A percentile compares a stretch with the other conserved stretches of the same genome.
These are phyloP conservation scores for Apocrypta bakeri DNA, from an alignment of 1,140 invertebrate genomes.

Conservation along the genomic window DNA sequence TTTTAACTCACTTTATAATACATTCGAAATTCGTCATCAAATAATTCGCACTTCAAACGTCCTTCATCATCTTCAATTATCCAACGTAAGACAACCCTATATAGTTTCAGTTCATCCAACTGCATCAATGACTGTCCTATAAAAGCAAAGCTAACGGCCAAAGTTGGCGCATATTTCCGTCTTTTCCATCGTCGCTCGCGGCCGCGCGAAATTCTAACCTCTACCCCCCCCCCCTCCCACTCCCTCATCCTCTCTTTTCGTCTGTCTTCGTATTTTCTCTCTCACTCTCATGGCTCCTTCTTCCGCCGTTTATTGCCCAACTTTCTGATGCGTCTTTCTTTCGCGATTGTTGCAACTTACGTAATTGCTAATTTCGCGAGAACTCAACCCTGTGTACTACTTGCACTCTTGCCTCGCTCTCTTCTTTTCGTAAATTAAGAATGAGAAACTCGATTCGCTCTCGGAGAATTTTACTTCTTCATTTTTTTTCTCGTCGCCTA, in stretches of 20 bases:
- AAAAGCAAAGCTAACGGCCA: conserved; percentile 52
- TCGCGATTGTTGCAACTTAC: conserved; percentile 48
- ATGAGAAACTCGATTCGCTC: conserved; percentile 2
- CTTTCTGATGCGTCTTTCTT: conserved; percentile 26
- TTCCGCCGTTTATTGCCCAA: conserved; percentile 29
- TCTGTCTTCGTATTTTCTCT: neutral
- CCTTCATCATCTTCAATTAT: neutral
- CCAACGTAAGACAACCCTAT: neutral
- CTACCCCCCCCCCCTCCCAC: no score
- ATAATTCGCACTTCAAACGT: neutral
- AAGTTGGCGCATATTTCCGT: conserved; percentile 45
- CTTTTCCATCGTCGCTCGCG: conserved; percentile 20
- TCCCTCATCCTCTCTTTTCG: neutral
- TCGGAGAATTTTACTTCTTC: neutral
- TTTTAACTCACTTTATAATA: neutral
- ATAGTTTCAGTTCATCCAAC: conserved; percentile 41
- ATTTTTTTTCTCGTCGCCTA: neutral
- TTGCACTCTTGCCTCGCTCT: conserved; percentile 33
- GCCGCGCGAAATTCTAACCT: neutral
- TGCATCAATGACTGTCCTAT: conserved; percentile 56
- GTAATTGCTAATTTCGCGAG: conserved; percentile 45
- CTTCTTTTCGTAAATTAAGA: conserved; percentile 23
- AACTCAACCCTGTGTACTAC: neutral
- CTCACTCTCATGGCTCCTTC: neutral
- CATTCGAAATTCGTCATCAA: neutral